A percentile compares a stretch with the other conserved stretches of the same genome.
Evolutionary conservation across 35 echinoderm and acorn worm species (phyloP).

Genomic region (Hemicentrotus pulcherrimus): DNA sequence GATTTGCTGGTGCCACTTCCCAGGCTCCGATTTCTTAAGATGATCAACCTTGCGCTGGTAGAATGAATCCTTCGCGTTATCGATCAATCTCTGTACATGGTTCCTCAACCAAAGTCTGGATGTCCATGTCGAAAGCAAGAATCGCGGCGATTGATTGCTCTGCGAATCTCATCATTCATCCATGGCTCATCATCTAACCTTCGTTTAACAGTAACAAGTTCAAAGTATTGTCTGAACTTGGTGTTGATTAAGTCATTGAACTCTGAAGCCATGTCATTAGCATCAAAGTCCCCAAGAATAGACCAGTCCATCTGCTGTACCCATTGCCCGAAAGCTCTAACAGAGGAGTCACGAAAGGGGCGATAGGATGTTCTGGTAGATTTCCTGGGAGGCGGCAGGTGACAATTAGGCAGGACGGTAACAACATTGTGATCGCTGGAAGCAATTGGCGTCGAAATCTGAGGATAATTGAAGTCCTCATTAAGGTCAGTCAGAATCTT

Average conservation of each 20-base stretch:
- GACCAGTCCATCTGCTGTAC: not conserved
- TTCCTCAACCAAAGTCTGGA: not conserved
- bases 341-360: constrained; percentile 2
- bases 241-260: not conserved
- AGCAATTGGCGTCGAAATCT: not conserved
- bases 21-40: not conserved
- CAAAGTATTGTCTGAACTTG: not conserved
- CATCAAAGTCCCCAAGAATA: not conserved
- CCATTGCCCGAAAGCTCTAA: not conserved
- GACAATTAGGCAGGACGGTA: not conserved
- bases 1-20: constrained; percentile 31
- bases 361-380: not conserved
- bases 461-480: not conserved
- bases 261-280: not conserved
- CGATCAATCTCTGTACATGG: not conserved
- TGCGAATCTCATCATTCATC: not conserved
- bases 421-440: not conserved
- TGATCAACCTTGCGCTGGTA: not conserved
- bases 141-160: not conserved
- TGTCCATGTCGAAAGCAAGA: not conserved
- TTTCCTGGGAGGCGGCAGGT: not conserved
- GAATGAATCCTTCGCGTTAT: not conserved
- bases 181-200: not conserved
- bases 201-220: not conserved
- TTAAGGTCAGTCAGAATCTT: constrained; percentile 13